Percentiles rank a stretch among this genome's conserved stretches.
These are phyloP conservation scores for Drosophila quadrilineata DNA, from an alignment of 1,140 invertebrate species.

Conservation along the genomic window DNA sequence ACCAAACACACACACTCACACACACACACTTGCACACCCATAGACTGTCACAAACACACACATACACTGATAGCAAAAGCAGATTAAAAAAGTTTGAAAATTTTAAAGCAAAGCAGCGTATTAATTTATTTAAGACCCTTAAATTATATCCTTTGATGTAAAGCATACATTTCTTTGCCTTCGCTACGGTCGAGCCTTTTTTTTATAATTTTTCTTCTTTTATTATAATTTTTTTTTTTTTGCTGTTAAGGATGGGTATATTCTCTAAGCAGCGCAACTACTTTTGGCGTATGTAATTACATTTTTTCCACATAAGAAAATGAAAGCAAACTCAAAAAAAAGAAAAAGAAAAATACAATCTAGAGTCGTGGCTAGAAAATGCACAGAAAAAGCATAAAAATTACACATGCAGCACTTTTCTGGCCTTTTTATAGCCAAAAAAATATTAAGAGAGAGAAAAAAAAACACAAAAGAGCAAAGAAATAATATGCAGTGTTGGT, in stretches of 20 bases:
- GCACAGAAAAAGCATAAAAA: slow-evolving; percentile 61
- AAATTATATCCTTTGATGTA: slow-evolving; percentile 79
- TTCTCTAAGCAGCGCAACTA: slow-evolving; percentile 52
- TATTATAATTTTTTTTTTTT: slow-evolving; percentile 8
- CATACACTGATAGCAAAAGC: slow-evolving; percentile 34
- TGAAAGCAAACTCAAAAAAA: slow-evolving; percentile 43
- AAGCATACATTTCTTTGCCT: slow-evolving; percentile 65
- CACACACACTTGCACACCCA: slow-evolving; percentile 3
- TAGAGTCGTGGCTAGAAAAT: slow-evolving; percentile 30
- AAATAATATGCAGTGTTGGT: not conserved
- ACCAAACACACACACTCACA: slow-evolving; percentile 28
- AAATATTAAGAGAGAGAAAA: not conserved
- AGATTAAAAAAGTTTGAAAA: slow-evolving; percentile 78
- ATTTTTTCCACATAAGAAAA: slow-evolving; percentile 58
- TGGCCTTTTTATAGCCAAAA: slow-evolving; percentile 46
- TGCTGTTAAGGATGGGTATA: slow-evolving; percentile 29
- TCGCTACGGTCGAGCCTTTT: slow-evolving; percentile 16
- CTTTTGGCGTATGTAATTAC: slow-evolving; percentile 78
- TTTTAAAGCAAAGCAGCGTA: slow-evolving; percentile 64
- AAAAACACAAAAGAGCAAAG: not conserved
- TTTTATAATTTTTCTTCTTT: slow-evolving; percentile 15
- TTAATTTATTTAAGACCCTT: slow-evolving; percentile 78
- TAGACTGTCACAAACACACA: not conserved
- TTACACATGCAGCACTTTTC: slow-evolving; percentile 73
- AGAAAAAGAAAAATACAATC: slow-evolving; percentile 25